Evolutionary conservation across 2,113 vertebrate species (phyloP).

Genomic region (Oenanthe oenanthe): DNA sequence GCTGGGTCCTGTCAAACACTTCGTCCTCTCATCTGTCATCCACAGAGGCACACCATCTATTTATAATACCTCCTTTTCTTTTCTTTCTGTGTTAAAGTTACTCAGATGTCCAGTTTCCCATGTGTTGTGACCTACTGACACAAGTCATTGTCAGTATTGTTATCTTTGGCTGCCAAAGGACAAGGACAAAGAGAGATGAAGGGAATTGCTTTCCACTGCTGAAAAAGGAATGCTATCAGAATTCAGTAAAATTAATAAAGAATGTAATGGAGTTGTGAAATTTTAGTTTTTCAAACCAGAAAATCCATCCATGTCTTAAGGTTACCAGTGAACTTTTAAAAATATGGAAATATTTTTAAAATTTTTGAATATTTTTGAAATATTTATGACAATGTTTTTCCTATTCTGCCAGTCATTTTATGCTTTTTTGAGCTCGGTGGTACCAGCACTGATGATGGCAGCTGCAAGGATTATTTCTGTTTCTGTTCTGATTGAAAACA

Average conservation of each 20-base stretch:
- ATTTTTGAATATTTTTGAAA: too few relatives aligned
- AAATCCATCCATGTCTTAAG: neutral
- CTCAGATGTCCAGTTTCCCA: neutral
- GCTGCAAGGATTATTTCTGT: neutral
- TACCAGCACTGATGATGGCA: neutral
- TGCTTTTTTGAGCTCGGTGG: neutral
- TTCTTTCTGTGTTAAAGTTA: constrained; percentile 42
- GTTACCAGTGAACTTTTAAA: neutral
- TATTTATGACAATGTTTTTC: neutral
- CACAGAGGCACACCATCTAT: constrained; percentile 10
- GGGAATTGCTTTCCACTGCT: neutral
- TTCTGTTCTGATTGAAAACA: neutral
- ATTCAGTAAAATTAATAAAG: neutral
- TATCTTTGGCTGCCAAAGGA: neutral
- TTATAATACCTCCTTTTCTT: constrained; percentile 1
- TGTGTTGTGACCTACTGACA: neutral
- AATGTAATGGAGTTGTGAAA: neutral
- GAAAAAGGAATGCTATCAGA: neutral
- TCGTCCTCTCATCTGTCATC: constrained; percentile 38
- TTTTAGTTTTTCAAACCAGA: neutral
- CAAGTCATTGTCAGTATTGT: neutral
- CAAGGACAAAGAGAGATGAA: neutral
- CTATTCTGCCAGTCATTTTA: neutral
- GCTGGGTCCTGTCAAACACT: constrained; percentile 36
- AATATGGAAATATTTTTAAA: neutral